A percentile compares a stretch with the other conserved stretches of the same genome.
Conservation (phyloP, 2,888 invertebrate genomes). For the Melolontha melolontha region DNA sequence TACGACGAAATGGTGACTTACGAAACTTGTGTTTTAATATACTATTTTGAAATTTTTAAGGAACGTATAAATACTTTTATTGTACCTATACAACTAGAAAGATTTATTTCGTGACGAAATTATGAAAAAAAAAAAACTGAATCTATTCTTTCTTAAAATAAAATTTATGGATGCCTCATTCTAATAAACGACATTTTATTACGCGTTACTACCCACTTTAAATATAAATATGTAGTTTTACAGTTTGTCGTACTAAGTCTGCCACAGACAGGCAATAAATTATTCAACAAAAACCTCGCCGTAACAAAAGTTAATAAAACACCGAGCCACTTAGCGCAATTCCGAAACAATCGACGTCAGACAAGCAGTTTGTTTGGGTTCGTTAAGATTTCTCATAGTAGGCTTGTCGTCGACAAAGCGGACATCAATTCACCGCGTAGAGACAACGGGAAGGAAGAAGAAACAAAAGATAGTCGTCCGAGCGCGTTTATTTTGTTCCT, state of each 20-base stretch:
- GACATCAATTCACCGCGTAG: slow-evolving; percentile 11
- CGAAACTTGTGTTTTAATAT: no score
- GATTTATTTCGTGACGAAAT: no score
- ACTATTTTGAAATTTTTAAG: no score
- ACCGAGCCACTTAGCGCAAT: slow-evolving; percentile 15
- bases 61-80: no score
- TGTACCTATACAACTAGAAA: no score
- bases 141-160: no score
- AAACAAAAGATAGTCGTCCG: slow-evolving; percentile 20
- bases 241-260: background rate
- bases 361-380: slow-evolving; percentile 13
- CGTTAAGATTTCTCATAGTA: slow-evolving; percentile 20
- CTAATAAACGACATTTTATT: no score
- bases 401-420: slow-evolving; percentile 2
- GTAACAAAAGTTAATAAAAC: slow-evolving; percentile 16
- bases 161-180: no score
- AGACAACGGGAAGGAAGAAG: slow-evolving; percentile 22
- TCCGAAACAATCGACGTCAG: slow-evolving; percentile 15
- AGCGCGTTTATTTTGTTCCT: slow-evolving; percentile 28
- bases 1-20: no score
- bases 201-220: background rate
- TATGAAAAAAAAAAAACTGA: no score
- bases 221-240: slow-evolving; percentile 7
- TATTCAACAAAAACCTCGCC: slow-evolving; percentile 8
- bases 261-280: slow-evolving; percentile 14